Evolutionary conservation across 2,888 invertebrate genomes (phyloP).

Genomic region (Drosophila leonis): DNA sequence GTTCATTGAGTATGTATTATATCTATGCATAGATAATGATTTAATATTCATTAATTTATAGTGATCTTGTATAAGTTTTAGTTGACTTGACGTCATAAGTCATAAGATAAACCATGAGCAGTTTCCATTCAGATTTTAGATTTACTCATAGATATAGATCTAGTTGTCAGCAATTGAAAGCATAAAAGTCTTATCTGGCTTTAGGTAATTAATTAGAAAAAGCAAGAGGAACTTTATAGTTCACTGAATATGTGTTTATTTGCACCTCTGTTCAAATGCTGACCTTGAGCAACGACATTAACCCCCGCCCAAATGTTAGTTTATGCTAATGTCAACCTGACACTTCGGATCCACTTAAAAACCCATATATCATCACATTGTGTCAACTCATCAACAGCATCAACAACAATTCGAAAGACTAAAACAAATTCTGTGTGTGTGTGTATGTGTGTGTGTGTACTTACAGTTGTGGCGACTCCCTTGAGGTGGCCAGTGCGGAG

Average conservation of each 20-base stretch:
- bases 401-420: neutral
- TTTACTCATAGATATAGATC: neutral
- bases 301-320: constrained; percentile 12
- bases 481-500: constrained; percentile 75
- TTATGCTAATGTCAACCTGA: constrained; percentile 32
- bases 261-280: constrained; percentile 5
- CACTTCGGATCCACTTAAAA: constrained; percentile 37
- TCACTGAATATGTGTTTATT: constrained; percentile 5
- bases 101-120: neutral
- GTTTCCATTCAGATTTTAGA: no score
- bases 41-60: neutral
- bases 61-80: neutral
- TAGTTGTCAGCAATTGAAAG: neutral
- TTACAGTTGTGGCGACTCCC: constrained; percentile 82
- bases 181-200: neutral
- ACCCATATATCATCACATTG: constrained; percentile 54
- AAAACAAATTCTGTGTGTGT: neutral
- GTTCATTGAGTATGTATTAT: neutral
- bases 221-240: neutral
- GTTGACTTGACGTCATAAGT: neutral
- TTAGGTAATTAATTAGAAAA: neutral
- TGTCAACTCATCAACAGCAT: constrained; percentile 43
- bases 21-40: neutral
- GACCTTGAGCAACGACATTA: constrained; percentile 32
- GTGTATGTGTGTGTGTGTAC: constrained; percentile 21